Evolutionary conservation across 2,797 vertebrate genomes (phyloP), one percentile per base, ranked within the genome.

Genomic region (Halcyon badia): DNA sequence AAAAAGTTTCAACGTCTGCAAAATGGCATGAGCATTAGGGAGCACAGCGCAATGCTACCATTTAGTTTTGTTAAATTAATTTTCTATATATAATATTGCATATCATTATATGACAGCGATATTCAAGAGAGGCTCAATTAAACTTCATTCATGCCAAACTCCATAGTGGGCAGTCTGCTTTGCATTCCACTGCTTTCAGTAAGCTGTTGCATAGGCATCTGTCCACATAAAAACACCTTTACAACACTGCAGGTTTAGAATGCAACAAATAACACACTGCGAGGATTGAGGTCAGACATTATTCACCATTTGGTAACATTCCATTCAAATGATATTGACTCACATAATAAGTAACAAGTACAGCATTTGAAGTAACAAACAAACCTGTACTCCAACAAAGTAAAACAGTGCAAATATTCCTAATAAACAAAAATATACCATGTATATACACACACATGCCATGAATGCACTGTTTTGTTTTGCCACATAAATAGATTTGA

Each of bases 321-420:
- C 87, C 73, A 91, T 95, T 95, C 69, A 92, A 86, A 94, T 80
- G 2, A 81, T 31, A 87, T 11, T 96, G 89, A 86, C 72, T 96
- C 90, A 91, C 21, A 61, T 35, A 84, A 82, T 65, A 90, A 60
- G 80, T 68, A 94, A 90, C 42, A 94, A 94, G 95, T n/a, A 71
- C 69, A 95, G 80, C 83, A 92, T 42, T 60, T 87, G 66, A 90
- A 94, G 57, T 73, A 96, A 92, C 75, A 89, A 90, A 33, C 92
- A 94, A 93, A 89, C 86, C 44, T 79, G 57, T 33, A 95, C n/a
- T 86, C 79, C 70, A 81, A 71, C 42, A 44, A 82, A 80, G 56
- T 71, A 46, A 92, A 97, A 89, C 78, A 97, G 92, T 84, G 91
- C 85, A 96, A 97, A 82, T 87, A 82, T 41, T 94, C 61, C 69